These are phyloP conservation scores for Crocuta crocuta DNA, from an alignment of 2,113 vertebrate genomes.

Conservation along the genomic window DNA sequence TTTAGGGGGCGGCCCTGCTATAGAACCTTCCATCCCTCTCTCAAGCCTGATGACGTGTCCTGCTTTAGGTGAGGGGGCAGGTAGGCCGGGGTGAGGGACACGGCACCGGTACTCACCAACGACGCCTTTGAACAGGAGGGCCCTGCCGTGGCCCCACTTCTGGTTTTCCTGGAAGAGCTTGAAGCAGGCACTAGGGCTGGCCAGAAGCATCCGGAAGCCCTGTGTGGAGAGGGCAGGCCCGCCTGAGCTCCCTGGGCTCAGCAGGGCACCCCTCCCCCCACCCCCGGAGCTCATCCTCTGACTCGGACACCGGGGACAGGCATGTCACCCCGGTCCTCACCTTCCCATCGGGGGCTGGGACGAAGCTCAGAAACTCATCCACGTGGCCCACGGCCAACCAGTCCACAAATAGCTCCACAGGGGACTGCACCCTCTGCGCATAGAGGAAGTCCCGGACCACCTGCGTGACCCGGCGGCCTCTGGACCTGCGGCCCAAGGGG, in stretches of 20 bases:
- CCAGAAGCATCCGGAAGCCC: constrained; percentile 95
- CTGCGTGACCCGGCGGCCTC: constrained; percentile 91
- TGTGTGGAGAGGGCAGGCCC: constrained; percentile 60
- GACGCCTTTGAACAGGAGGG: constrained; percentile 89
- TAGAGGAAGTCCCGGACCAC: constrained; percentile 92
- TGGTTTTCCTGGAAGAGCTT: constrained; percentile 91
- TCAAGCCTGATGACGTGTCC: not conserved
- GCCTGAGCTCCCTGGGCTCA: accelerated
- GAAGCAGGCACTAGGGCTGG: constrained; percentile 92
- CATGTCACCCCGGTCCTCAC: constrained; percentile 70
- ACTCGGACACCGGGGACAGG: not conserved
- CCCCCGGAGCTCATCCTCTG: not conserved
- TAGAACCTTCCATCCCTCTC: not conserved
- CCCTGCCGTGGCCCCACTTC: constrained; percentile 88
- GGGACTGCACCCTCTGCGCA: constrained; percentile 93
- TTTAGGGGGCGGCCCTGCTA: not conserved
- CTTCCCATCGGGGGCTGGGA: constrained; percentile 91
- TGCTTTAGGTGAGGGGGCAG: not conserved
- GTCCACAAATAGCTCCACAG: constrained; percentile 93
- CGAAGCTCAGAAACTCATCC: constrained; percentile 95
- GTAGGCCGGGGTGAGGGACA: not conserved
- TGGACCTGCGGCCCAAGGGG: constrained; percentile 33
- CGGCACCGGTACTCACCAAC: constrained; percentile 4
- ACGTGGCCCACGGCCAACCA: constrained; percentile 93
- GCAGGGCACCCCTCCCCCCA: accelerated